Evolutionary conservation across 2,113 vertebrate genomes (phyloP), one percentile per base, ranked within the genome.

Genomic region (Phoenicopterus ruber): DNA sequence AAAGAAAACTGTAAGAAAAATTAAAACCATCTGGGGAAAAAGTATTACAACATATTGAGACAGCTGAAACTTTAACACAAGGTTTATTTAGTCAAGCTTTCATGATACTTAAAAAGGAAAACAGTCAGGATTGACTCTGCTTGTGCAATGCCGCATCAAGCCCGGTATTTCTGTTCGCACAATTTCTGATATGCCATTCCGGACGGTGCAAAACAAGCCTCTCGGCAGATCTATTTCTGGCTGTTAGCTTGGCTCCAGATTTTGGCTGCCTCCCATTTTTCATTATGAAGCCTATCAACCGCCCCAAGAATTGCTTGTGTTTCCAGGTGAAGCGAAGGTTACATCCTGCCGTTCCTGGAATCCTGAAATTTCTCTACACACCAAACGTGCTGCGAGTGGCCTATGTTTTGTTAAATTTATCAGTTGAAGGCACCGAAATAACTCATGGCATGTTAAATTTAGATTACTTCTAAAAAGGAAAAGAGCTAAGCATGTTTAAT

Each of bases 301-400:
- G 90, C 91, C 97, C 90, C 71, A 22, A 94, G 70, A 91, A 94
- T 82, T 95, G 93, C 92, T 80, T 73, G 66, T 90, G 77, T 97
- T 98, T 98, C 98, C 98, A 97, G 98, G 98, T 98, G 98, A 98
- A 96, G 77, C 3, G 1, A 50, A 95, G 97, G 97, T 96, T 96
- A 98, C 93, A 98, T 98, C 98, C 98, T 96, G 88, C 77, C 4
- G 0, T 91, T 96, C 95, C 96, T 96, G 95, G 96, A 97, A 95
- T 70, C 55, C 55, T 76, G 67, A 96, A 93, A 95, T 88, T 85
- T 70, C 50, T 63, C 36, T 59, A 26, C 40, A 61, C 40, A 29
- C 22, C 50, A 65, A 91, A 94, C 17, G 4, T 4, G 10, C 71
- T 67, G 15, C 3, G 2, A 91, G 52, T 15, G 24, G 94, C 80